Percentiles rank a stretch among this genome's conserved stretches.
phyloP scores from a whole-genome alignment of 1,140 invertebrate genomes.

The Aphaenogaster floridana region DNA sequence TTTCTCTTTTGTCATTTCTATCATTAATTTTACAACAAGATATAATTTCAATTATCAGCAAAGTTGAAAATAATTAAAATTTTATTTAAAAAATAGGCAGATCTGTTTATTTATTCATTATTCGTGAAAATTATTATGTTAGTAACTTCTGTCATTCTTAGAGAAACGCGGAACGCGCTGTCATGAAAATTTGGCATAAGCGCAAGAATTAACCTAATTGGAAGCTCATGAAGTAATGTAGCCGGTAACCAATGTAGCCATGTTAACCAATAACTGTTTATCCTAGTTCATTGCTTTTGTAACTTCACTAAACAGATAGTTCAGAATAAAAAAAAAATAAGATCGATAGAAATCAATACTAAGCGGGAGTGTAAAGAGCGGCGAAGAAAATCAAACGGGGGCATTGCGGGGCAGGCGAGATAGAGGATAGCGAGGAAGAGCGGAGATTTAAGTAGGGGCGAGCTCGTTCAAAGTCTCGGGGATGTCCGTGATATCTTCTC shows the following conservation, averaged over 20 bases:
- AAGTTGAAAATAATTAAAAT: neutral
- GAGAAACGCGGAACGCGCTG: neutral
- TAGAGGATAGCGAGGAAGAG: neutral
- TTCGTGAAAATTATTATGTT: neutral
- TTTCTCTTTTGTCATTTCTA: neutral
- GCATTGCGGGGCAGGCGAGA: neutral
- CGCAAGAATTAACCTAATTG: conserved; percentile 23
- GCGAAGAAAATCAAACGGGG: conserved; percentile 54
- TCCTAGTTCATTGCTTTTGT: neutral
- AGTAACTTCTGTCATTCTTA: neutral
- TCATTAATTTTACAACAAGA: conserved; percentile 5
- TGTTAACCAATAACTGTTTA: conserved; percentile 8
- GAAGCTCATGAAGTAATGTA: neutral
- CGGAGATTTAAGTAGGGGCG: conserved; percentile 51
- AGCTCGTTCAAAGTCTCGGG: conserved; percentile 59
- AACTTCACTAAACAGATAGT: neutral
- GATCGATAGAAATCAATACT: conserved; percentile 40
- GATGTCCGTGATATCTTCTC: conserved; percentile 62
- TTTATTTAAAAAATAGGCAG: neutral
- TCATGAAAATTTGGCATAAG: neutral
- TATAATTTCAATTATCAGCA: neutral
- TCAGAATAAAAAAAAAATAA: conserved; percentile 14
- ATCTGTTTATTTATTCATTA: neutral
- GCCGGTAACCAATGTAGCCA: neutral
- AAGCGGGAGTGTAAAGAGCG: conserved; percentile 18